Base-by-base conservation (phyloP, 2,797 vertebrate species). In the Pteropus rufus region DNA sequence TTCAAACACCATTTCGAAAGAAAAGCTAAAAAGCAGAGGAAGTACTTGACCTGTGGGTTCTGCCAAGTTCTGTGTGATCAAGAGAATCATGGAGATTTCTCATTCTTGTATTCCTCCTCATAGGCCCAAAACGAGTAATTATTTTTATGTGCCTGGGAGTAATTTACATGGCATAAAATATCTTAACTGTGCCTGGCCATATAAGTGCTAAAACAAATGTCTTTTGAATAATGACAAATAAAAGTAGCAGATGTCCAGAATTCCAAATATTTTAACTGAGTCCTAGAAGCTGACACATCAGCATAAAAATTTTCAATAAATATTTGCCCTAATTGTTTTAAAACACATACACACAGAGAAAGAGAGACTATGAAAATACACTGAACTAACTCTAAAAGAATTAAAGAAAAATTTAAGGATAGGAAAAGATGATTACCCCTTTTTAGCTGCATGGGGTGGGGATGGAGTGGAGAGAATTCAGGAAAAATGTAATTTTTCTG, bases 151-250 rank as follows among this genome's bases (percentile, higher is more conserved):
- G n/a, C 15, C 34, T 52, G 19, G 19, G 26, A 96, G 31, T 41
- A 73, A 84, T 26, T 95, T 81, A 91, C n/a, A 65, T 6, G 29
- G 39, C 49, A 95, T 46, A 84, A 67, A 90, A 84, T 65, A 88
- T 31, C 65, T 39, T 34, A 83, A 58, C 15, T 24, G 3, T 64
- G 23, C 46, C 75, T 95, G 60, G 8, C 58, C 69, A 83, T 3
- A 88, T n/a, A 56, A 97, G n/a, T 67, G 15, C 26, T 26, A 29
- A 85, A 91, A 92, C 46, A 89, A 89, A 89, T n/a, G 44, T 60
- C 77, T 88, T 94, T 36, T 54, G 54, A 86, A 92, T 88, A 21
- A 80, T 88, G 14, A 84, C 3, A 93, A 96, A 46, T 89, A 79
- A 93, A 93, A 91, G n/a, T 24, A 72, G 65, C 6, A 49, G 67